Evolutionary conservation across 2,888 invertebrate species (phyloP).

Genomic region (Drosophila cracens): DNA sequence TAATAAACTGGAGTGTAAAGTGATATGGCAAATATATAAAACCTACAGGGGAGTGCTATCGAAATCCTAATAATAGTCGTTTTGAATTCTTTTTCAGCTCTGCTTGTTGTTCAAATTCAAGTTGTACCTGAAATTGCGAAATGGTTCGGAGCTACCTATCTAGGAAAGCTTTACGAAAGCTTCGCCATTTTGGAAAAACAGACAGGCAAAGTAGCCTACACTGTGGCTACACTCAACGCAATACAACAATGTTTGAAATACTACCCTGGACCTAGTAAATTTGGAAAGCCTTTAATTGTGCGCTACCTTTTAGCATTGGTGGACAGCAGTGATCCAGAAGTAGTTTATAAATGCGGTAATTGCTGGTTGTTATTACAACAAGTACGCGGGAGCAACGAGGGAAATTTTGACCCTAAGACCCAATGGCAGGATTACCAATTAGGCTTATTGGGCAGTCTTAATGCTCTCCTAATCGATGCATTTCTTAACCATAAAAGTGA

Average conservation of each 20-base stretch:
- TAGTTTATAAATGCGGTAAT: slow-evolving; percentile 48
- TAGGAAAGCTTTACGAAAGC: slow-evolving; percentile 45
- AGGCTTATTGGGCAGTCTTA: slow-evolving; percentile 37
- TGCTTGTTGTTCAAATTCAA: slow-evolving; percentile 50
- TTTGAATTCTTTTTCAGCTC: slow-evolving; percentile 34
- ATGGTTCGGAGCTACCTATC: slow-evolving; percentile 40
- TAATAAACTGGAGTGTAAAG: neutral
- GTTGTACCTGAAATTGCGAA: slow-evolving; percentile 36
- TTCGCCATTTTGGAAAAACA: slow-evolving; percentile 20
- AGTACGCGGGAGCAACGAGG: slow-evolving; percentile 25
- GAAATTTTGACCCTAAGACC: slow-evolving; percentile 7
- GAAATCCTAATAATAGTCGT: neutral
- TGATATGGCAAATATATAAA: neutral
- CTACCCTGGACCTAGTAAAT: slow-evolving; percentile 60
- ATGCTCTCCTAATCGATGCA: slow-evolving; percentile 31
- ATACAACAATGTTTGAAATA: slow-evolving; percentile 48
- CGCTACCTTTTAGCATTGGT: slow-evolving; percentile 38
- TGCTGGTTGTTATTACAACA: slow-evolving; percentile 64
- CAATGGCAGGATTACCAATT: slow-evolving; percentile 57
- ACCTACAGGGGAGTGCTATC: neutral
- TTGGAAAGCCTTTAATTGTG: slow-evolving; percentile 26
- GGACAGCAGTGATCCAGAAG: slow-evolving; percentile 44
- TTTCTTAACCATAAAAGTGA: slow-evolving; percentile 14
- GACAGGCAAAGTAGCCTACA: neutral
- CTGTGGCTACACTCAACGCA: slow-evolving; percentile 32